These are phyloP conservation scores for Toxotes chatareus DNA, from an alignment of 2,113 vertebrate species.

Conservation along the genomic window DNA sequence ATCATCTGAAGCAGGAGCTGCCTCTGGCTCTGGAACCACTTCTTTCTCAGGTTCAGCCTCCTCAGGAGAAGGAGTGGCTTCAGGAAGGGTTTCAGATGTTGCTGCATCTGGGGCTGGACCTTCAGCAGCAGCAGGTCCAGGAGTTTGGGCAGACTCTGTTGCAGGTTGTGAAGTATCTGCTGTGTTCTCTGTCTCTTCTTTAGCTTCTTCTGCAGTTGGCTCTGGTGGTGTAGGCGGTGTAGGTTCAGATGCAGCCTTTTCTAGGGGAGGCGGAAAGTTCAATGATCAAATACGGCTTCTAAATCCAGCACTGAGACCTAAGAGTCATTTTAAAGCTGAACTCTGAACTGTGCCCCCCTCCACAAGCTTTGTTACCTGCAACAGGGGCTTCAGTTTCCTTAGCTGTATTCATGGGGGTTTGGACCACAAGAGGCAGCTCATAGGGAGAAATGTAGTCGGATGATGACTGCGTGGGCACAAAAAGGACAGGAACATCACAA, in stretches of 20 bases:
- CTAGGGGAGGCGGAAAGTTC: slow-evolving; percentile 13
- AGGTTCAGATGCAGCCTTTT: slow-evolving; percentile 16
- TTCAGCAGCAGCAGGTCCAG: slow-evolving; percentile 21
- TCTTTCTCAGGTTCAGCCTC: slow-evolving; percentile 24
- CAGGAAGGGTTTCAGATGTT: slow-evolving; percentile 39
- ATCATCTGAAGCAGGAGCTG: slow-evolving; percentile 14
- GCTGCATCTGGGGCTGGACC: slow-evolving; percentile 21
- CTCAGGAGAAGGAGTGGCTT: not conserved
- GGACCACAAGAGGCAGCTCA: slow-evolving; percentile 74
- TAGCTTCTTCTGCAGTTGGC: slow-evolving; percentile 33
- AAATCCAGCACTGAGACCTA: not conserved
- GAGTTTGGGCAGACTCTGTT: slow-evolving; percentile 20
- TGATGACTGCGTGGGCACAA: slow-evolving; percentile 68
- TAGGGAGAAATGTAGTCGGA: slow-evolving; percentile 81
- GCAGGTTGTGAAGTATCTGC: slow-evolving; percentile 20
- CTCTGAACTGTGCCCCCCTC: not conserved
- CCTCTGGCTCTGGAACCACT: slow-evolving; percentile 27
- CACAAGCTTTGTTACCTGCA: slow-evolving; percentile 68
- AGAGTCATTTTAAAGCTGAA: not conserved
- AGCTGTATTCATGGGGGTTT: slow-evolving; percentile 19
- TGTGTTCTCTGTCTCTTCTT: slow-evolving; percentile 39
- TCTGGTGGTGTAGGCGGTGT: slow-evolving; percentile 39
- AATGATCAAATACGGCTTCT: slow-evolving; percentile 3
- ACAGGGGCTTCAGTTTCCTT: slow-evolving; percentile 44
- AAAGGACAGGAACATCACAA: slow-evolving; percentile 40